phyloP scores from a whole-genome alignment of 2,113 vertebrate species.

The Cyprinodon variegatus region DNA sequence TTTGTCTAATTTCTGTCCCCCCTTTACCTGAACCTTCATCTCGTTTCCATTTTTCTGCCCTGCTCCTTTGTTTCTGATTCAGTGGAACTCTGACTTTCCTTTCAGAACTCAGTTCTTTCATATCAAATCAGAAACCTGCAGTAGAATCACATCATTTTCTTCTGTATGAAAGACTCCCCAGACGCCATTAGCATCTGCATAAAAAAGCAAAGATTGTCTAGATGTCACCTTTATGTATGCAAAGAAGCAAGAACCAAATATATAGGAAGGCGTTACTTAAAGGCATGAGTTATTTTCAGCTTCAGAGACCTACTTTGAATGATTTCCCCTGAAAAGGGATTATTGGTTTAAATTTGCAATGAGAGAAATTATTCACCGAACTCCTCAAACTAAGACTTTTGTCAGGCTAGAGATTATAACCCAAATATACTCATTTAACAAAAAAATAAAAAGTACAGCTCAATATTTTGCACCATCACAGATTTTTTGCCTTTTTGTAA shows the following conservation, averaged over 20 bases:
- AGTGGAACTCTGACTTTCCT: no score
- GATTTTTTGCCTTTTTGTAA: no score
- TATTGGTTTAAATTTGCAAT: slow-evolving; percentile 16
- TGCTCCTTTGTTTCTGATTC: background rate
- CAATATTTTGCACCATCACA: background rate
- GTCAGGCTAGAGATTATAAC: background rate
- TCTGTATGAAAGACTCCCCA: slow-evolving; percentile 22
- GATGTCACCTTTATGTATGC: slow-evolving; percentile 19
- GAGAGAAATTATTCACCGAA: background rate
- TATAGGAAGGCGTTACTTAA: slow-evolving; percentile 32
- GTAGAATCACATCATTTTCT: slow-evolving; percentile 3
- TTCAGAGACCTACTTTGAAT: slow-evolving; percentile 19
- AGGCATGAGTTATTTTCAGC: slow-evolving; percentile 10
- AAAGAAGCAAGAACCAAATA: slow-evolving; percentile 31
- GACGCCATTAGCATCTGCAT: slow-evolving; percentile 38
- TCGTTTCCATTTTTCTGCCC: background rate
- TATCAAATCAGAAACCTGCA: background rate
- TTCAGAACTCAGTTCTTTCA: slow-evolving; percentile 1
- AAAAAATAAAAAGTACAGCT: background rate
- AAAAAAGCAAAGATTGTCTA: slow-evolving; percentile 14
- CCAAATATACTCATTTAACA: background rate
- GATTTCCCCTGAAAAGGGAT: slow-evolving; percentile 18
- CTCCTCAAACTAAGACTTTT: background rate
- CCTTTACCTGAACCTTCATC: slow-evolving; percentile 18
- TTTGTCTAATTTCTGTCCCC: slow-evolving; percentile 42